phyloP scores from a whole-genome alignment of 2,888 invertebrate species.

The Ramazzottius varieornatus region DNA sequence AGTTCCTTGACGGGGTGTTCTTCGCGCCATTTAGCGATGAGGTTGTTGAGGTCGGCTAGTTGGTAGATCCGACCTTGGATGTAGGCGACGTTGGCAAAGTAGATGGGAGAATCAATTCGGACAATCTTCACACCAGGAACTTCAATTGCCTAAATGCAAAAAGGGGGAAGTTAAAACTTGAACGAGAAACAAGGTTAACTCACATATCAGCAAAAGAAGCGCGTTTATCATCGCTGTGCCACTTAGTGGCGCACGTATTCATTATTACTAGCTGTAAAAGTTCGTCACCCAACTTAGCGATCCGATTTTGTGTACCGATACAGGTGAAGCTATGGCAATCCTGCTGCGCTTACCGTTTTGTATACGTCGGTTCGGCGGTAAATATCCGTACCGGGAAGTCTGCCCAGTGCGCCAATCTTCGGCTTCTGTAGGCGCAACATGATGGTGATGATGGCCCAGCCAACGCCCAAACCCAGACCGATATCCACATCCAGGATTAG shows the following conservation, averaged over 20 bases:
- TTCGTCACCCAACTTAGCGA: no score
- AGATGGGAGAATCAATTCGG: background rate
- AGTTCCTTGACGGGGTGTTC: background rate
- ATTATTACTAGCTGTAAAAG: no score
- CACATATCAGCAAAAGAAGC: no score
- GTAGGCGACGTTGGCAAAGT: slow-evolving; percentile 1
- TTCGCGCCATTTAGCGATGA: background rate
- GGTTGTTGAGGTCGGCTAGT: background rate
- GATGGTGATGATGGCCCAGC: background rate
- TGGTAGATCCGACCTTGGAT: background rate
- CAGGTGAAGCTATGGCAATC: no score
- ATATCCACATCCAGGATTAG: background rate
- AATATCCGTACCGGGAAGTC: background rate
- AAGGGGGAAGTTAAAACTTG: no score
- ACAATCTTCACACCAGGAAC: slow-evolving; percentile 1
- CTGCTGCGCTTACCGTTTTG: background rate
- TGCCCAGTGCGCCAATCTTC: background rate
- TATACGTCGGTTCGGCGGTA: slow-evolving; percentile 1
- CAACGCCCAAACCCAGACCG: background rate
- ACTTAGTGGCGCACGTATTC: no score
- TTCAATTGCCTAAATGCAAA: background rate
- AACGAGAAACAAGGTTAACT: no score
- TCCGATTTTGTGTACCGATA: no score
- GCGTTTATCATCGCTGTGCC: no score
- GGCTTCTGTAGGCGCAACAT: background rate